These are phyloP conservation scores for Silurus glanis DNA, from an alignment of 2,113 vertebrate genomes.

Conservation along the genomic window DNA sequence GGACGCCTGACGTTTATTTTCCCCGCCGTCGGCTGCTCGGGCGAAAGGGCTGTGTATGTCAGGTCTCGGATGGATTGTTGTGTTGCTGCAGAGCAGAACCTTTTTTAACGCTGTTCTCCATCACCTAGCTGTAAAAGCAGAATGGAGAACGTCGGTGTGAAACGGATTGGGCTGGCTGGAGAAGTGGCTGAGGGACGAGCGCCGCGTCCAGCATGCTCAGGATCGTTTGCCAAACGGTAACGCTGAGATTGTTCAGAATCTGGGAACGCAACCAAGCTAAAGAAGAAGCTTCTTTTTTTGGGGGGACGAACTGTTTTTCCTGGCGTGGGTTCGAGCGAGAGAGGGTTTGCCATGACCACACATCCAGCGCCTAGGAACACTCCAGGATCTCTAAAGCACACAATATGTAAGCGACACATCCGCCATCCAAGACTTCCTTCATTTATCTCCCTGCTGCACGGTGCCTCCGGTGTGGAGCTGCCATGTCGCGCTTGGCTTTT, in stretches of 20 bases:
- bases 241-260: constrained; percentile 19
- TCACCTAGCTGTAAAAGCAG: background rate
- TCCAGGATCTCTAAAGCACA: constrained; percentile 60
- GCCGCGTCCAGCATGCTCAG: background rate
- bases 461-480: background rate
- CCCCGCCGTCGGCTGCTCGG: background rate
- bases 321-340: constrained; percentile 9
- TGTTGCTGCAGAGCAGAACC: constrained; percentile 53
- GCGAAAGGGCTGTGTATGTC: constrained; percentile 37
- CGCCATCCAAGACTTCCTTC: background rate
- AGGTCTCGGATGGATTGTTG: constrained; percentile 66
- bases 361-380: background rate
- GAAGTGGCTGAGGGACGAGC: background rate
- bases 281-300: background rate
- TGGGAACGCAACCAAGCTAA: background rate
- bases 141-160: background rate
- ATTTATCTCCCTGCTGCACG: background rate
- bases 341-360: background rate
- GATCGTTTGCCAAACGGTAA: background rate
- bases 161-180: background rate
- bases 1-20: background rate
- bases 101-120: background rate
- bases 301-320: constrained; percentile 10
- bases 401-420: constrained; percentile 58
- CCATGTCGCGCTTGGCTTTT: background rate